These are phyloP conservation scores for Hedychridium roseum DNA, from an alignment of 2,888 invertebrate species.

Conservation along the genomic window DNA sequence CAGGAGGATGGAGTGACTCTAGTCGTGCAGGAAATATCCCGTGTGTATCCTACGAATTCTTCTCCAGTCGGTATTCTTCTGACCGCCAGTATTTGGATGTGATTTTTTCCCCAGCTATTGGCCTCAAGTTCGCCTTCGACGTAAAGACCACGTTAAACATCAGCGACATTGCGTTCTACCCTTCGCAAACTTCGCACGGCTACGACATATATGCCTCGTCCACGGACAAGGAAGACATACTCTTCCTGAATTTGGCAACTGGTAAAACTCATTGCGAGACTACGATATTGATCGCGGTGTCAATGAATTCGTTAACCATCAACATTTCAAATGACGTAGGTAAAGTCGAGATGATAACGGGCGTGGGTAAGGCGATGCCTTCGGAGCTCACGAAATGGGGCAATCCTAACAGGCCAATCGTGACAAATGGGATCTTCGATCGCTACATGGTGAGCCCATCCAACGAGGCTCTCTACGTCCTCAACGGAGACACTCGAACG, in stretches of 20 bases:
- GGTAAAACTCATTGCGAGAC: conserved; percentile 61
- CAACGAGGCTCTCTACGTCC: conserved; percentile 74
- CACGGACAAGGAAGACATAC: conserved; percentile 75
- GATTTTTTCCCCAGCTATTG: conserved; percentile 67
- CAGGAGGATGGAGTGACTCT: conserved; percentile 68
- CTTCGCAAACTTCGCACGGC: conserved; percentile 75
- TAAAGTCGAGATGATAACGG: conserved; percentile 80
- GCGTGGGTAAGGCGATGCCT: conserved; percentile 72
- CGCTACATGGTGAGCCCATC: conserved; percentile 78
- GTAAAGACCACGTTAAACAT: conserved; percentile 78
- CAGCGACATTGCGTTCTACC: conserved; percentile 77
- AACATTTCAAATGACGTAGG: too few species aligned
- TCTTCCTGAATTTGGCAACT: conserved; percentile 74
- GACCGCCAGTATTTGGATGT: too few species aligned
- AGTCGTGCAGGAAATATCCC: conserved; percentile 72
- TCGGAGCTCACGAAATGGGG: conserved; percentile 70
- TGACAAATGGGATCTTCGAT: conserved; percentile 75
- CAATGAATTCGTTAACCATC: too few species aligned
- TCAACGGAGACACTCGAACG: conserved; percentile 75
- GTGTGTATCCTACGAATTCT: conserved; percentile 58
- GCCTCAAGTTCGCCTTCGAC: conserved; percentile 75
- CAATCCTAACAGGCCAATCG: conserved; percentile 73
- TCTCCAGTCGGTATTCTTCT: too few species aligned
- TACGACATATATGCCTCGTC: conserved; percentile 79
- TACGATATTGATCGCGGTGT: too few species aligned